Percentiles rank a stretch among this genome's conserved stretches.
These are phyloP conservation scores for Caenorhabditis parvicauda DNA, from an alignment of 2,888 invertebrate species.

Conservation along the genomic window DNA sequence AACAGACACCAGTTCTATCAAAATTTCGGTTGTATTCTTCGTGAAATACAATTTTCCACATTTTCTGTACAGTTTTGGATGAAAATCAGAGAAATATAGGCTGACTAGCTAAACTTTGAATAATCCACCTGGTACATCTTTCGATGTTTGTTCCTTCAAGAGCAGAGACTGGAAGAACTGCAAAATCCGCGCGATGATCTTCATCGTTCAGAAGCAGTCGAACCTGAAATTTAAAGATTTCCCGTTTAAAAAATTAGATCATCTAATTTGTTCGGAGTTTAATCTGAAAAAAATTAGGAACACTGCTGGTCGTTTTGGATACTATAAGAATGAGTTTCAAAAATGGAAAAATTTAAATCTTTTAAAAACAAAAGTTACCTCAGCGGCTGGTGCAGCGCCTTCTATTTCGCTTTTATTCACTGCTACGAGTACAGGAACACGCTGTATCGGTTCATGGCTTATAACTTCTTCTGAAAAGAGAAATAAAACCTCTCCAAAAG, in stretches of 20 bases:
- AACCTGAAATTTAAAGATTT: constrained; percentile 31
- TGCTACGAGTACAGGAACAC: constrained; percentile 51
- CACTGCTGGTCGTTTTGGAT: background rate
- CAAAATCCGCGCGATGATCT: constrained; percentile 48
- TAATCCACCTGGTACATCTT: constrained; percentile 50
- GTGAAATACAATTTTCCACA: too few relatives aligned
- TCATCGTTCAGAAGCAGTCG: constrained; percentile 40
- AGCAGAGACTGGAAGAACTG: constrained; percentile 54
- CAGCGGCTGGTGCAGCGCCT: constrained; percentile 41
- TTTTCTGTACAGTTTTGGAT: too few relatives aligned
- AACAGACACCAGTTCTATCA: too few relatives aligned
- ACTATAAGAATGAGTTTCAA: background rate
- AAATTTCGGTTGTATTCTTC: too few relatives aligned
- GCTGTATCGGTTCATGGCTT: constrained; percentile 41
- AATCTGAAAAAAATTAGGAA: constrained; percentile 1
- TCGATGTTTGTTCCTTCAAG: constrained; percentile 55
- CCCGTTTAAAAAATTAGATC: too few relatives aligned
- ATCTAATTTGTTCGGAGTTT: constrained; percentile 1
- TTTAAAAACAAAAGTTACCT: constrained; percentile 18
- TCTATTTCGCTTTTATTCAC: constrained; percentile 59
- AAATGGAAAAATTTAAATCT: background rate
- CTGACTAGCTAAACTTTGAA: constrained; percentile 38
- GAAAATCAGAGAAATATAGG: constrained; percentile 30
- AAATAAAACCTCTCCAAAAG: background rate
- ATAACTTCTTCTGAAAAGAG: constrained; percentile 48